A percentile compares a stretch with the other conserved stretches of the same genome.
Evolutionary conservation across 2,797 vertebrate species (phyloP).

Genomic region (Diglossa cyanea): DNA sequence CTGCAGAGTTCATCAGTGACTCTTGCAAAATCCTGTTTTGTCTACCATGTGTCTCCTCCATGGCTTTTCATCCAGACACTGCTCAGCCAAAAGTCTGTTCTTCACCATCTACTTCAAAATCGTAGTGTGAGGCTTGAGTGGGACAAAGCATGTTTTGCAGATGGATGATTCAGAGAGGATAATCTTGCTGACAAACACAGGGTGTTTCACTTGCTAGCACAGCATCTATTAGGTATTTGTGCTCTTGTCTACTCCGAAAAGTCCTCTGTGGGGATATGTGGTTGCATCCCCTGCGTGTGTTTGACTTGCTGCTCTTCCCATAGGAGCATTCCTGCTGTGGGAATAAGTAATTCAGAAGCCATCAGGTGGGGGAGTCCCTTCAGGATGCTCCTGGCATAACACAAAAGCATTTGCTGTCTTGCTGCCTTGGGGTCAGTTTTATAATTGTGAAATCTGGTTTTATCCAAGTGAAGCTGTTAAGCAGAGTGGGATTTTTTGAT

Average conservation of each 20-base stretch:
- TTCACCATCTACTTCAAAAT: not conserved
- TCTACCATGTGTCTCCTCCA: not conserved
- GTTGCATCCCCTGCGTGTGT: not conserved
- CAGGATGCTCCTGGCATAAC: not conserved
- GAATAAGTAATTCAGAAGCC: not conserved
- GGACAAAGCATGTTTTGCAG: not conserved
- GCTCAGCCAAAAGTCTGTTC: not conserved
- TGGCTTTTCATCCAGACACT: not conserved
- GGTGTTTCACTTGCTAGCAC: not conserved
- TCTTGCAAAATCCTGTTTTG: not conserved
- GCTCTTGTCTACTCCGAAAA: not conserved
- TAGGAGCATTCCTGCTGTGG: not conserved
- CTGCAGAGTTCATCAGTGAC: not conserved
- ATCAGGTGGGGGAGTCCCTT: not conserved
- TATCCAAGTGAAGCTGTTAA: not conserved
- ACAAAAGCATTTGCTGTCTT: not conserved
- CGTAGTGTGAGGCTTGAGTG: not conserved
- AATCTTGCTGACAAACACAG: not conserved
- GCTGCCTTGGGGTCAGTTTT: not conserved
- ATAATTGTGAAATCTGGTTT: not conserved
- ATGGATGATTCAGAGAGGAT: not conserved
- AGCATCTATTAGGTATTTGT: not conserved
- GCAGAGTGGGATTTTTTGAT: not conserved
- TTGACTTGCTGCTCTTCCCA: not conserved
- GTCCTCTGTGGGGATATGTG: not conserved